These are phyloP conservation scores for Quiscalus mexicanus DNA, from an alignment of 2,113 vertebrate species.

Conservation along the genomic window DNA sequence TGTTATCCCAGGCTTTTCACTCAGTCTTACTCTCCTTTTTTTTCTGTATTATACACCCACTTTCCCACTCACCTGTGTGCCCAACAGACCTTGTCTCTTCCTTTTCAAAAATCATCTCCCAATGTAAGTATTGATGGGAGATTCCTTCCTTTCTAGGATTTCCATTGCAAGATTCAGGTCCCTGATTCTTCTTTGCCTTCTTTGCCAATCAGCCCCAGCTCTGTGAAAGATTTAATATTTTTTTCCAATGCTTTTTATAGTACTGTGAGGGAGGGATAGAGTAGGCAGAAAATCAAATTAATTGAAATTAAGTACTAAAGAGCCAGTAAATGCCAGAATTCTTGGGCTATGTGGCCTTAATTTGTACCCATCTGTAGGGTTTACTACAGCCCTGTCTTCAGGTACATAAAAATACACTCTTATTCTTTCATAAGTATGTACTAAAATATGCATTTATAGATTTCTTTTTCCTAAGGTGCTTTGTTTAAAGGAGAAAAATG, in stretches of 20 bases:
- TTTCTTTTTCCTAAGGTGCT: neutral
- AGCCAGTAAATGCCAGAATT: neutral
- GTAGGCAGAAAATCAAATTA: neutral
- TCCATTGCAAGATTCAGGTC: neutral
- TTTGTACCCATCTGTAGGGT: neutral
- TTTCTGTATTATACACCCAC: neutral
- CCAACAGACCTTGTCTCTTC: neutral
- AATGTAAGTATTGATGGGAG: rapidly evolving
- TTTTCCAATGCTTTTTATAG: neutral
- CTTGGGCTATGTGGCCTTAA: neutral
- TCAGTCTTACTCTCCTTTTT: neutral
- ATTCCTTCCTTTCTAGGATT: neutral
- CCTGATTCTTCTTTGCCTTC: neutral
- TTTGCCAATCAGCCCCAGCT: neutral
- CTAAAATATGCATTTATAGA: neutral
- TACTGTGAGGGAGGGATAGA: neutral
- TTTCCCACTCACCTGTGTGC: neutral
- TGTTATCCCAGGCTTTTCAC: neutral
- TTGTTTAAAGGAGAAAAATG: neutral
- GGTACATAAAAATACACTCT: neutral
- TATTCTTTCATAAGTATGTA: neutral
- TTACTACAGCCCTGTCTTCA: neutral
- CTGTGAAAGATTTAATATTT: neutral
- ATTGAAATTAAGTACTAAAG: neutral
- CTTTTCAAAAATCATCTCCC: neutral